Base-by-base conservation (phyloP, 2,888 invertebrate species). In the Teleogryllus oceanicus region DNA sequence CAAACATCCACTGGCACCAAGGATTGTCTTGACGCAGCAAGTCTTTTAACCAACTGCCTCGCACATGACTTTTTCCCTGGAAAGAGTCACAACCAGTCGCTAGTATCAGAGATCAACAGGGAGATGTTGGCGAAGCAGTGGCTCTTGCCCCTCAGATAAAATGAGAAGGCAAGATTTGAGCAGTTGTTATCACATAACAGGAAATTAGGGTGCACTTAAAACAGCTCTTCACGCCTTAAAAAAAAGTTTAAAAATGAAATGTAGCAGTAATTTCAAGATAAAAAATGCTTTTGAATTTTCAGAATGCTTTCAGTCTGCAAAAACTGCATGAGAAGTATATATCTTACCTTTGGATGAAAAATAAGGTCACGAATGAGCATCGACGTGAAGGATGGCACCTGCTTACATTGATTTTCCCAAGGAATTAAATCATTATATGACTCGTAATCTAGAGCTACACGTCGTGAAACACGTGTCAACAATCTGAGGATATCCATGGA, bases 321-420 rank as follows among this genome's bases (percentile, higher is more conserved):
- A 37, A 37, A 37, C 37, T 37, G 37, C 37, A 37, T 0, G 8
- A 37, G 37, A 4, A 18, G 16, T 5, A 37, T 16, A 74, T 8
- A 13, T 16, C 75, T 16, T 62, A 51, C 24, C 75, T 82, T 82
- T 10, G 81, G 82, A 18, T 80, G 50, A 81, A 92, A 89, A 84
- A 88, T 88, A 78, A 92, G 87, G 24, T 88, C 86, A 84, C 91
- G 88, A 8, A 93, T 93, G 76, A 93, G 87, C 85, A 92, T 93
- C 50, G 92, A 91, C 49, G 91, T 89, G 81, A 93, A 89, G 81
- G 90, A 90, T 81, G 93, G 92, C 87, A 93, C 90, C 87, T 93
- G 92, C 85, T 93, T 93, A 87, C 90, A 91, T 83, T 88, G 87
- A 84, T 91, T 87, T 82, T 83, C 80, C 11, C 78, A 24, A 1